Evolutionary conservation across 2,797 vertebrate species (phyloP), one percentile per base, ranked within the genome.

Genomic region (Cygnus olor): DNA sequence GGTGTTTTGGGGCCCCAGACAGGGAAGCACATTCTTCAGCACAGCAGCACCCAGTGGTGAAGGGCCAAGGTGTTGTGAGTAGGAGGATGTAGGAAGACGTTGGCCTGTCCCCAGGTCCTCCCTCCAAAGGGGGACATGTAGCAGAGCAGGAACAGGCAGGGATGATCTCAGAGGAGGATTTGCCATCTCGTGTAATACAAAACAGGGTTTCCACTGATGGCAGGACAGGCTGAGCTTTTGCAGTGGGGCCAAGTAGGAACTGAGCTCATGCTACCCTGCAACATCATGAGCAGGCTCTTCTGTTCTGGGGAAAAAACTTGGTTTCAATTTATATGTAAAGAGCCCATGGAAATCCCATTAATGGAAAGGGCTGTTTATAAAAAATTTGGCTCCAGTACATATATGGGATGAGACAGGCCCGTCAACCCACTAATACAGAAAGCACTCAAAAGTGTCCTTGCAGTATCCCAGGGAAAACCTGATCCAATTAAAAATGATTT

Each of bases 291-390:
- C 4, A 56, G 14, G 27, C 22, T 65, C 3, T 3, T 63, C 51
- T 20, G 12, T 20, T 7, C 60, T 21, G 45, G 15, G 61, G 54
- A 64, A 57, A 20, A 51, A 51, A 8, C 45, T 32, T 11, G 2
- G 58, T 12, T 32, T 53, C 56, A 12, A 12, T 0, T 1, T 8
- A 12, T 6, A 5, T 0, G 0, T 3, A 4, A n/a, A 58, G 30
- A 72, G 45, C 51, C 76, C 27, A 4, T 2, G 12, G 74, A 68
- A 80, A 40, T 21, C 66, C 45, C 28, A 3, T 1, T 4, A 2
- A 0, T 4, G 17, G 22, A 2, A 8, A 17, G 28, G 25, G 25
- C 15, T n/a, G 69, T 15, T 17, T 24, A 30, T 19, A 72, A 32
- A 32, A 19, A 63, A 28, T 6, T 8, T 3, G 38, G 44, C 45